Evolutionary conservation across 2,888 invertebrate species (phyloP).

Genomic region (Philaethria dido): DNA sequence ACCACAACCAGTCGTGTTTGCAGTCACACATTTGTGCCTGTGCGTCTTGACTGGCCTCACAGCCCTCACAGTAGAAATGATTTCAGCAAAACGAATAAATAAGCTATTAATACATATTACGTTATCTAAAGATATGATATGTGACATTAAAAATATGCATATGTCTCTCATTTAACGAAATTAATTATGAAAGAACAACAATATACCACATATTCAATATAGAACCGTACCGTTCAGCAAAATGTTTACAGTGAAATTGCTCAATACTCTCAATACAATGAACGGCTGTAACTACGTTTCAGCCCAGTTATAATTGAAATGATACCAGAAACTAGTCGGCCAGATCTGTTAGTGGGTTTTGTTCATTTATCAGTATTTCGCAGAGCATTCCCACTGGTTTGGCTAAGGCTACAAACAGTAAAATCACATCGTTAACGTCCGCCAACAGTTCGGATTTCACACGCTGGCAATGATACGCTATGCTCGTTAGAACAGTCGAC

Average conservation of each 20-base stretch:
- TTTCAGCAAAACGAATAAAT: too few species aligned
- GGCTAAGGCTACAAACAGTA: conserved; percentile 48
- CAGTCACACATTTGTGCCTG: too few species aligned
- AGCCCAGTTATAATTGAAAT: conserved; percentile 33
- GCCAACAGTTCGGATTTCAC: conserved; percentile 52
- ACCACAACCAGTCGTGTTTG: too few species aligned
- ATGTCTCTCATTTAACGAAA: background rate
- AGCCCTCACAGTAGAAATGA: too few species aligned
- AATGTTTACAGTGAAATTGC: conserved; percentile 14
- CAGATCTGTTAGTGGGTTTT: conserved; percentile 32
- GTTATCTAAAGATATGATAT: too few species aligned
- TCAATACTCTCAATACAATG: conserved; percentile 7
- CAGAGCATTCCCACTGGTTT: conserved; percentile 34
- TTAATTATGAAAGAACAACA: background rate
- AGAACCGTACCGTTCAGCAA: background rate
- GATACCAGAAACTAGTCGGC: conserved; percentile 28
- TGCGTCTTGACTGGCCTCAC: too few species aligned
- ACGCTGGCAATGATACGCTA: conserved; percentile 55
- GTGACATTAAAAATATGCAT: too few species aligned
- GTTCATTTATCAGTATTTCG: conserved; percentile 36
- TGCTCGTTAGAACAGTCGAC: conserved; percentile 52
- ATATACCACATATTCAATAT: background rate
- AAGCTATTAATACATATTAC: too few species aligned
- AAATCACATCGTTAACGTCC: conserved; percentile 52
- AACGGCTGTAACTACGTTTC: conserved; percentile 8